phyloP scores from a whole-genome alignment of 2,113 vertebrate genomes.

The Hippolais icterina region DNA sequence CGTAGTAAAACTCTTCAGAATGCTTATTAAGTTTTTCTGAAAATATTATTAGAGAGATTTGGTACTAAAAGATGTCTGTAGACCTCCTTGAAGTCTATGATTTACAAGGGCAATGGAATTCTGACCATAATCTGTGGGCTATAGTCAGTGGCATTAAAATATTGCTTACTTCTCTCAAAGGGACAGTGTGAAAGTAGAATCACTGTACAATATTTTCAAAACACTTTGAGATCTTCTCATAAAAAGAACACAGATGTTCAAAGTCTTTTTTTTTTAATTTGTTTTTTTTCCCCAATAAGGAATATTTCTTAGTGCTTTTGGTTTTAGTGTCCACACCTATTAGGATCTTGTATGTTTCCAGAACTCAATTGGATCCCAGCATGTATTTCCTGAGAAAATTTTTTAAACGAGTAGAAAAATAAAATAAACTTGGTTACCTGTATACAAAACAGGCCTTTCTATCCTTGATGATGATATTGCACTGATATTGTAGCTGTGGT shows the following conservation, averaged over 20 bases:
- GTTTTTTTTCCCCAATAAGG: not conserved
- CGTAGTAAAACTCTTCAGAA: not conserved
- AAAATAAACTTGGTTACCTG: not conserved
- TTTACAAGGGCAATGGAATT: not conserved
- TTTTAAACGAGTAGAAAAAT: not conserved
- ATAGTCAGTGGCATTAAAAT: not conserved
- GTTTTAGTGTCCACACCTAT: not conserved
- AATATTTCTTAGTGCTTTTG: not conserved
- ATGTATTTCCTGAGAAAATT: slow-evolving; percentile 12
- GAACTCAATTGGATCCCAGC: not conserved
- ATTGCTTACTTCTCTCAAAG: not conserved
- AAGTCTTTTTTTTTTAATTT: not conserved
- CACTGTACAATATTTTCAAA: not conserved
- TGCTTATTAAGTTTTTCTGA: not conserved
- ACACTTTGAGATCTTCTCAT: not conserved
- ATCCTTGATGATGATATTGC: not conserved
- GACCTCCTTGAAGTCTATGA: not conserved
- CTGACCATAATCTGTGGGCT: not conserved
- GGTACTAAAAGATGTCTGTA: not conserved
- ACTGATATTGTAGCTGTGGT: not conserved
- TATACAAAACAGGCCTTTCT: not conserved
- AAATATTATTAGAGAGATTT: not conserved
- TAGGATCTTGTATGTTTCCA: not conserved
- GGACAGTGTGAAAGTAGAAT: not conserved
- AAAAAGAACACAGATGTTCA: not conserved